phyloP scores from a whole-genome alignment of 23 tunicate genomes.

The Botrylloides violaceus region DNA sequence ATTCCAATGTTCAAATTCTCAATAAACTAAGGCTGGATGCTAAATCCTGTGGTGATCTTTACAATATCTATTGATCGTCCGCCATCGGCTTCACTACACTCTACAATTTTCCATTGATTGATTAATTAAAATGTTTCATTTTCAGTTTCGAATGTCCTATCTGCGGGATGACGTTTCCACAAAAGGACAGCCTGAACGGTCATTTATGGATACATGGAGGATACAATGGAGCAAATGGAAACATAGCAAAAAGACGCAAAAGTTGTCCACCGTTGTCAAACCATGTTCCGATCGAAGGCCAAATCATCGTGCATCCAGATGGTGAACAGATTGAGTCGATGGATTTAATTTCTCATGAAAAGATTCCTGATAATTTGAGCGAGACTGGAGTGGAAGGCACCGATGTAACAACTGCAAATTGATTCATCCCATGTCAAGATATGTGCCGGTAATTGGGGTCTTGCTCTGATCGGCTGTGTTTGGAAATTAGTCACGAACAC shows the following conservation, averaged over 20 bases:
- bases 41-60: no score
- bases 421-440: no score
- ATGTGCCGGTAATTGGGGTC: no score
- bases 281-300: neutral
- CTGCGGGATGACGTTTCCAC: conserved; percentile 66
- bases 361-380: neutral
- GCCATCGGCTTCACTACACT: no score
- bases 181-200: conserved; percentile 73
- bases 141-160: conserved; percentile 61
- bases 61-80: neutral
- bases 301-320: neutral
- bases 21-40: no score
- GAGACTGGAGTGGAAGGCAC: no score
- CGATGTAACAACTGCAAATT: no score
- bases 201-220: conserved; percentile 78
- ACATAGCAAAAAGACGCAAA: neutral
- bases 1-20: no score
- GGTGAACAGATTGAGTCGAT: neutral
- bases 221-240: neutral
- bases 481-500: no score
- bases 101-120: neutral
- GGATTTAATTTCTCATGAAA: neutral
- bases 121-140: neutral
- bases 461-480: no score
- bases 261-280: neutral